Evolutionary conservation across 1,140 invertebrate genomes (phyloP), one percentile per base, ranked within the genome.

Genomic region (Drosophila orosa): DNA sequence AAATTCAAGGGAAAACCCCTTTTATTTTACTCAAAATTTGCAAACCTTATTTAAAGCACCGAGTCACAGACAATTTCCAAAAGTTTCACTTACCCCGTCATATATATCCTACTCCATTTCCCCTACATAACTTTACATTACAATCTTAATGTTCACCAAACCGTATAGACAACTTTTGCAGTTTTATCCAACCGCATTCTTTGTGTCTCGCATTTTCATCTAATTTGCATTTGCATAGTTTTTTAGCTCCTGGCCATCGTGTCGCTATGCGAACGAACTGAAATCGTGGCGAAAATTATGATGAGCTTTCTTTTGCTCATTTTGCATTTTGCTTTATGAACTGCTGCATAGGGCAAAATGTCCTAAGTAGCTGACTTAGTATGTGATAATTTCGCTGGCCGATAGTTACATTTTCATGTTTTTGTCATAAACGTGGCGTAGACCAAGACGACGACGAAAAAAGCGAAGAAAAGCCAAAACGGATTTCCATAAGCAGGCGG

Each of bases 361-460:
- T 69, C 83, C 52, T 87, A 89, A 89, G 73, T 74, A 90, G 84
- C 80, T 90, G 80, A 90, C 85, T 74, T 84, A 89, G 77, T 90
- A 84, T 80, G 84, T 89, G 85, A 89, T 89, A 89, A 89, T 89
- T 89, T 77, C 22, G 58, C 77, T 80, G 58, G 72, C 80, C 79
- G 73, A 87, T 87, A 87, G 82, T 83, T 89, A 69, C 79, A 86
- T 87, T 86, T 83, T 82, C 84, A 89, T 87, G 80, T 89, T 80
- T 78, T 72, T 74, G 75, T 73, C 78, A 74, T 75, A 67, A 71
- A 57, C 33, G 67, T 40, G 13, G 31, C 1, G 10, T 13, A 22
- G 40, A 44, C 19, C 22, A 24, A 8, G 13, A 24, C 19, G 48
- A 22, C 3, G 17, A 31, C 13, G 29, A 58, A 65, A 78, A 68